Evolutionary conservation across 2,113 vertebrate species (phyloP), one percentile per base, ranked within the genome.

Genomic region (Oryzias celebensis): DNA sequence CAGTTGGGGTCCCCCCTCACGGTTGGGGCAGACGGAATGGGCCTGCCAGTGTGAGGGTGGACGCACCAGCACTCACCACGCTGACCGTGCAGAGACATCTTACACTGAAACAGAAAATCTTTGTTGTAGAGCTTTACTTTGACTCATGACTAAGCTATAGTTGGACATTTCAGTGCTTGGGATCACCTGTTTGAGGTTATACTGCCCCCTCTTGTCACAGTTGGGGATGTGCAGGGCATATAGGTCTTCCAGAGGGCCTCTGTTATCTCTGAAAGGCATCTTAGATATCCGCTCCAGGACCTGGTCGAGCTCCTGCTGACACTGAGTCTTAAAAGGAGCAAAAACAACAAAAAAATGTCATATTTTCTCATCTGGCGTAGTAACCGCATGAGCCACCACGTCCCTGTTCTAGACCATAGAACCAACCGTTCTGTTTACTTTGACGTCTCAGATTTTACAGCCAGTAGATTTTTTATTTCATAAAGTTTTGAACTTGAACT

Each of bases 21-120:
- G n/a, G 92, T 94, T 31, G 95, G 96, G 1, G 96, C 93, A 0
- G 91, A 92, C 57, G 93, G 91, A 83, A 98, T 95, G 31, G 88
- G 83, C 66, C 92, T 93, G 44, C 97, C 97, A 0, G 94, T 96
- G 84, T 95, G 92, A 17, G 96, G 95, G 86, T 95, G 92, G 59
- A 99, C 96, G 1, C 97, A 99, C 97, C 97, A 98, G 85, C 97
- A 98, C 86, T 98, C 97, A 0, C 97, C 97, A 18, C 97, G 91
- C 85, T 97, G 95, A 55, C 97, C 97, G 0, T 98, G 96, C 77
- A 97, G 91, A 1, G 96, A 98, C 94, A 98, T 98, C 93, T 98
- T 98, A 87, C 97, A 99, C 97, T 99, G 89, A 62, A 85, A 92
- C 13, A 73, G 6, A 77, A 26, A 42, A 13, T 48, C 14, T 44